A percentile compares a stretch with the other conserved stretches of the same genome.
Evolutionary conservation across 2,113 vertebrate genomes (phyloP).

Genomic region (Zosterops hypoxanthus): DNA sequence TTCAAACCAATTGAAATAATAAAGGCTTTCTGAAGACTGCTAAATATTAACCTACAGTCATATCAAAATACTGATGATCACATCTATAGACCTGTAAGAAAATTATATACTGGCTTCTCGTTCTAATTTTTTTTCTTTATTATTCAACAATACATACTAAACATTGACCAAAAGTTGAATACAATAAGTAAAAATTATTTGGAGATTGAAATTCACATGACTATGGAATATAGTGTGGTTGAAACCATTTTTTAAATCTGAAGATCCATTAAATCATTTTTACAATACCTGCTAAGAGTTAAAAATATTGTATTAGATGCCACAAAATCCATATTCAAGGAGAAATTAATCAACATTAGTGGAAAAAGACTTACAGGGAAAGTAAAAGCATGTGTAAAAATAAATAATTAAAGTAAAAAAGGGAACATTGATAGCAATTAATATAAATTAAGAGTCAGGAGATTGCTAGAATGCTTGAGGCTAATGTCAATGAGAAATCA

Average conservation of each 20-base stretch:
- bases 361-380: background rate
- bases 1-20: constrained; percentile 26
- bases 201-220: background rate
- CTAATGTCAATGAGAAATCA: constrained; percentile 46
- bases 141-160: background rate
- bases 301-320: background rate
- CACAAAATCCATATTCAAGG: background rate
- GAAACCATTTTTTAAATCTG: background rate
- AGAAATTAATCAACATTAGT: constrained; percentile 1
- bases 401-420: constrained; percentile 5
- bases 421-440: background rate
- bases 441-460: constrained; percentile 50
- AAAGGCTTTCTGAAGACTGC: constrained; percentile 3
- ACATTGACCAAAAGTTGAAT: background rate
- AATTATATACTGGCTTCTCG: background rate
- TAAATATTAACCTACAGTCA: background rate
- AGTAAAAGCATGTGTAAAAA: background rate
- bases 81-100: background rate
- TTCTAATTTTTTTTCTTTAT: background rate
- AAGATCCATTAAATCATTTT: background rate
- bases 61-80: background rate
- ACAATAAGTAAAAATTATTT: background rate
- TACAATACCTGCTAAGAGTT: background rate
- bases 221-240: background rate
- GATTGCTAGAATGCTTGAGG: constrained; percentile 17